phyloP scores from a whole-genome alignment of 2,113 vertebrate genomes.

The Prunella himalayana region DNA sequence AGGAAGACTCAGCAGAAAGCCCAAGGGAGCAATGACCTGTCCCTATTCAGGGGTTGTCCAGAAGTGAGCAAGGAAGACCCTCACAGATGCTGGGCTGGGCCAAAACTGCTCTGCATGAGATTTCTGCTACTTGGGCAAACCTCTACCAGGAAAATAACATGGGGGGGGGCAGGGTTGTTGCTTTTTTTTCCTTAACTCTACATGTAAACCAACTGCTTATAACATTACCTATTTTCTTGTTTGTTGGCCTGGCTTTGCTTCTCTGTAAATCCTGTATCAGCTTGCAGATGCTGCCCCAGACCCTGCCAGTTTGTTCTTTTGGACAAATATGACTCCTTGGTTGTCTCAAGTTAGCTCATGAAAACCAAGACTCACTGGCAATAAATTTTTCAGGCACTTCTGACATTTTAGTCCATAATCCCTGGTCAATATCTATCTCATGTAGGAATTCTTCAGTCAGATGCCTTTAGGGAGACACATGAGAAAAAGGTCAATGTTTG shows the following conservation, averaged over 20 bases:
- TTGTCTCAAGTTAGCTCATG: neutral
- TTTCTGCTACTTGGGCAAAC: neutral
- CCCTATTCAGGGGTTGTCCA: fast-evolving
- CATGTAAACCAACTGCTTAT: neutral
- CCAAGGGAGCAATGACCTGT: neutral
- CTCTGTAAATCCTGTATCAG: neutral
- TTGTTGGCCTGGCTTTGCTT: neutral
- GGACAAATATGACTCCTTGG: neutral
- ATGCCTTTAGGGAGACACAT: neutral
- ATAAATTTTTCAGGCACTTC: neutral
- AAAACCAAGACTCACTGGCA: neutral
- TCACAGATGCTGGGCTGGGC: neutral
- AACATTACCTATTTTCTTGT: neutral
- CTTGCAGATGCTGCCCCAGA: neutral
- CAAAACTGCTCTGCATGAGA: neutral
- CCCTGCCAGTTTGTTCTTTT: neutral
- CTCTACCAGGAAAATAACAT: neutral
- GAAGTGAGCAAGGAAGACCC: neutral
- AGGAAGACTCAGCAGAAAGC: neutral
- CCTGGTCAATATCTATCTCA: neutral
- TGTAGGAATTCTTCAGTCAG: neutral
- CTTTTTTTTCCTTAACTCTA: neutral
- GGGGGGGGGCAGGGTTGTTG: neutral
- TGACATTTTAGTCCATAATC: neutral
- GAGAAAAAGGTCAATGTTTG: neutral